Evolutionary conservation across 2,113 vertebrate genomes (phyloP).

Genomic region (Lepisosteus osseus): DNA sequence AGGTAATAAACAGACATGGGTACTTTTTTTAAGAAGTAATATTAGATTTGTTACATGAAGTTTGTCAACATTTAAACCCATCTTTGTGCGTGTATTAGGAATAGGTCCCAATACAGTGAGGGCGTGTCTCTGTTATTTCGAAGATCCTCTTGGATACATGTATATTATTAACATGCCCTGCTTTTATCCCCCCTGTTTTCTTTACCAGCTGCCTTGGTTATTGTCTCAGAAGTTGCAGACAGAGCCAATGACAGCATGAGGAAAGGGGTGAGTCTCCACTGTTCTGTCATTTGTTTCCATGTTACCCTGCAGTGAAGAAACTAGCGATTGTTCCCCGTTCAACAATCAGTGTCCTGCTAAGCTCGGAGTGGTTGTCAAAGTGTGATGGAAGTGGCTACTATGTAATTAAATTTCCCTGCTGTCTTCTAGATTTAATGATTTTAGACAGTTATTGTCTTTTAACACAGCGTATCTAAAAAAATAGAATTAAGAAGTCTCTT

Average conservation of each 20-base stretch:
- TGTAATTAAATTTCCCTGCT: background rate
- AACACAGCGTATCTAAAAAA: too few species aligned
- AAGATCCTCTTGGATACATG: background rate
- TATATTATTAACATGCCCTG: background rate
- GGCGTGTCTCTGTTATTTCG: slow-evolving; percentile 11
- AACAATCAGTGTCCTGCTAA: background rate
- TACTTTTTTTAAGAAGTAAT: too few species aligned
- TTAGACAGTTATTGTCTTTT: too few species aligned
- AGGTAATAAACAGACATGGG: too few species aligned
- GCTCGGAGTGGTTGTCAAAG: background rate
- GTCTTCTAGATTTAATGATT: too few species aligned
- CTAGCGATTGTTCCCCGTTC: background rate
- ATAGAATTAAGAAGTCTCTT: too few species aligned
- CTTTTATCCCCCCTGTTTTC: slow-evolving; percentile 31
- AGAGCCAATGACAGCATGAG: slow-evolving; percentile 87
- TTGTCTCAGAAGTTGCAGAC: slow-evolving; percentile 85
- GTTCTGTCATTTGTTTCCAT: slow-evolving; percentile 1
- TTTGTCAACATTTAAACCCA: too few species aligned
- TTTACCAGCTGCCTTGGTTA: slow-evolving; percentile 79
- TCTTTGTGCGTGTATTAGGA: background rate
- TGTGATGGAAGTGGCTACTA: background rate
- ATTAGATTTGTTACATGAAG: too few species aligned
- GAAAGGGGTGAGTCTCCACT: slow-evolving; percentile 81
- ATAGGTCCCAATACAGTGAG: background rate
- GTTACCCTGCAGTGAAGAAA: slow-evolving; percentile 6